Evolutionary conservation across 1,140 invertebrate species (phyloP), one percentile per base, ranked within the genome.

Genomic region (Heliothis virescens): DNA sequence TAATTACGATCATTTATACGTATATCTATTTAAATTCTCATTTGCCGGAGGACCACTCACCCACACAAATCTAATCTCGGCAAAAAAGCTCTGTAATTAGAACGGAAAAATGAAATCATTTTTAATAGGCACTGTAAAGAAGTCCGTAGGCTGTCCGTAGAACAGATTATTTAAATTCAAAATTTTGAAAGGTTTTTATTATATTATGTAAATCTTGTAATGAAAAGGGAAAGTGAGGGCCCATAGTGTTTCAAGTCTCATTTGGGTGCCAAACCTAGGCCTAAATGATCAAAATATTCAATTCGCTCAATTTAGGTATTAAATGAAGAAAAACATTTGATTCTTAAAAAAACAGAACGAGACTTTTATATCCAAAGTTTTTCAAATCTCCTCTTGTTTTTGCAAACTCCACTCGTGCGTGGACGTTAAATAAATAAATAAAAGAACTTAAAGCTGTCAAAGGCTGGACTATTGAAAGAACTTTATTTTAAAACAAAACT

Each of bases 191-290:
- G 69, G 26, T 72, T 55, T 72, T 72, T 72, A 72, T 72, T 34
- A 72, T 34, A 72, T 72, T 72, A 72, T 72, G 69, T 72, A 72
- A 72, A 72, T 72, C 15, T 55, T 72, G 3, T 72, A 57, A 72
- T 57, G 52, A 57, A 72, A 72, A 72, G n/a, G 63, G 63, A 48
- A 48, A 48, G 41, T 16, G 18, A 48, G 48, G 50, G 63, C n/a
- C 41, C 13, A n/a, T 2, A 41, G 63, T 67, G 34, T 11, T 41
- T 67, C 41, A 67, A 11, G n/a, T 13, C 41, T 15, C 18, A 67
- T 29, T 48, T 67, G 41, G 41, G 41, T 48, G 16, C 63, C 7
- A 21, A n/a, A 18, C 7, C 16, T 5, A 41, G 41, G n/a, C n/a
- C 5, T 16, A 34, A 63, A 47, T 15, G n/a, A 1, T 5, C n/a